phyloP scores from a whole-genome alignment of 2,888 invertebrate genomes.

The Desoria tigrina region DNA sequence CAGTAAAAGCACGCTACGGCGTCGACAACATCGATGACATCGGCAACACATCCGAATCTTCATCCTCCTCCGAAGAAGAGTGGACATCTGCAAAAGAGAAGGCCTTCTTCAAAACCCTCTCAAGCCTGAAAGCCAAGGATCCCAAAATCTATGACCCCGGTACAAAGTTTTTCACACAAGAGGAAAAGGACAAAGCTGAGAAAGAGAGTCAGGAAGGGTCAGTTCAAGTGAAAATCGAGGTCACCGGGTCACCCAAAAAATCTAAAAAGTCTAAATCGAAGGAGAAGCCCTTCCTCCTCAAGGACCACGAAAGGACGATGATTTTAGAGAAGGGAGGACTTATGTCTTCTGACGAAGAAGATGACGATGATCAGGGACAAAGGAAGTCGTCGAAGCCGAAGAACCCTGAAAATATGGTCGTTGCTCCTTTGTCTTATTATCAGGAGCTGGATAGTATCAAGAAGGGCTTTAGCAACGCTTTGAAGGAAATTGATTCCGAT shows the following conservation, averaged over 20 bases:
- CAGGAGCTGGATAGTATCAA: slow-evolving; percentile 70
- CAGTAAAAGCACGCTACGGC: slow-evolving; percentile 77
- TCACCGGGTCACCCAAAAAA: slow-evolving; percentile 6
- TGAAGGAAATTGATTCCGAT: slow-evolving; percentile 58
- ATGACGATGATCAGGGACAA: slow-evolving; percentile 34
- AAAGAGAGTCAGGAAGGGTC: slow-evolving; percentile 12
- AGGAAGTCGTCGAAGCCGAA: slow-evolving; percentile 3
- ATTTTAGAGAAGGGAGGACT: slow-evolving; percentile 64
- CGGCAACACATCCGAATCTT: slow-evolving; percentile 62
- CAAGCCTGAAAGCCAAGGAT: slow-evolving; percentile 83
- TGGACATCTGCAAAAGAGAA: slow-evolving; percentile 71
- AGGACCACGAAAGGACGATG: slow-evolving; percentile 77
- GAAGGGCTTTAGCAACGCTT: slow-evolving; percentile 64
- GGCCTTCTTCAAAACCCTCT: slow-evolving; percentile 82
- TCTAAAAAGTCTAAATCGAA: slow-evolving; percentile 58
- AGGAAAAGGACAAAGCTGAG: slow-evolving; percentile 45
- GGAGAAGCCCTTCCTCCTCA: slow-evolving; percentile 67
- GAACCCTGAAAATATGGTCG: slow-evolving; percentile 36
- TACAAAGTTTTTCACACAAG: slow-evolving; percentile 68
- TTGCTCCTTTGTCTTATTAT: slow-evolving; percentile 60
- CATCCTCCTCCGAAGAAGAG: slow-evolving; percentile 62
- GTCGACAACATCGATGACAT: slow-evolving; percentile 59
- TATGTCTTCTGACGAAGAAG: slow-evolving; percentile 39
- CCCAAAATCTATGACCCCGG: slow-evolving; percentile 82
- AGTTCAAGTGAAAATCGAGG: too few species aligned